Conservation (phyloP, 2,113 vertebrate species). For the Chionomys nivalis region DNA sequence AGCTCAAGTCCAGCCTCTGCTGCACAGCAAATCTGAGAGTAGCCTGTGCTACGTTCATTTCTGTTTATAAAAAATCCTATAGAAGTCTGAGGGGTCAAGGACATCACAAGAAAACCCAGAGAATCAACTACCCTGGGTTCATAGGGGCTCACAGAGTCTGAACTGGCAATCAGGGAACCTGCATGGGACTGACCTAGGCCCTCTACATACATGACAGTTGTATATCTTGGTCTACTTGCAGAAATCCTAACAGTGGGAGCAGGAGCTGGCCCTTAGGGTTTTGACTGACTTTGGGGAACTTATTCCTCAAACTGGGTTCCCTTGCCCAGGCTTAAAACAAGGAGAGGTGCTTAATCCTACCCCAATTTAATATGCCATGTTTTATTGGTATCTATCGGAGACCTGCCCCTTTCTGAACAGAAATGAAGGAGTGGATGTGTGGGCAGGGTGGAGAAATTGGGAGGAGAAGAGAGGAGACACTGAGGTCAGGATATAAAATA, state of each 20-base stretch:
- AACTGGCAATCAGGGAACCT: background rate
- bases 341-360: background rate
- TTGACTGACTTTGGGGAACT: background rate
- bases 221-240: background rate
- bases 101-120: background rate
- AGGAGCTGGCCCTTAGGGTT: background rate
- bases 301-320: background rate
- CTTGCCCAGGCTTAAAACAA: background rate
- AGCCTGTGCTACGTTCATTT: background rate
- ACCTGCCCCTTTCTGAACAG: background rate
- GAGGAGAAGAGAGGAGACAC: background rate
- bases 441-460: background rate
- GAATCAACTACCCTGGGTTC: background rate
- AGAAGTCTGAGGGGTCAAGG: background rate
- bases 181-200: background rate
- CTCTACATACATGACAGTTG: background rate
- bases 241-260: background rate
- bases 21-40: background rate
- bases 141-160: background rate
- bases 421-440: background rate
- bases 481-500: background rate
- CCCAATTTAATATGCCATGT: background rate
- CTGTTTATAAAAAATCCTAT: background rate
- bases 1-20: background rate
- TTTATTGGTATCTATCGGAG: background rate